These are phyloP conservation scores for Ormia ochracea DNA, from an alignment of 2,888 invertebrate genomes.

Conservation along the genomic window DNA sequence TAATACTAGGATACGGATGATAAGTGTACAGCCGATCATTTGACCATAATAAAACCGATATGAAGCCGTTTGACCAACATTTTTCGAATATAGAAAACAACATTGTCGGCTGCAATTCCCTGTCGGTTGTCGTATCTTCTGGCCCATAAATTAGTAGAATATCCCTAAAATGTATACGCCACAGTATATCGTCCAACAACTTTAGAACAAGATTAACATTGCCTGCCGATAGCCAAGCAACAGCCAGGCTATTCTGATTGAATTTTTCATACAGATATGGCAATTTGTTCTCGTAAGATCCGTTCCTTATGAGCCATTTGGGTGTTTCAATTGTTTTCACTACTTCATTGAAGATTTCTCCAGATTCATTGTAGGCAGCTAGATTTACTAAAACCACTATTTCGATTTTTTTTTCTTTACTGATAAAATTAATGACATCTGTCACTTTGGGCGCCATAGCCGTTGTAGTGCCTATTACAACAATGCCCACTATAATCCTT, in stretches of 20 bases:
- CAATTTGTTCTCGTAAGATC: neutral
- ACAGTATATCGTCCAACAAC: neutral
- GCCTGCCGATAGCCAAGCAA: conserved; percentile 11
- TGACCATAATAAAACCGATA: conserved; percentile 3
- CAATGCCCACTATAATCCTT: neutral
- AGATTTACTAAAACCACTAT: conserved; percentile 23
- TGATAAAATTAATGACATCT: neutral
- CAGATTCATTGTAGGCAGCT: neutral
- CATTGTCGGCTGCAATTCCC: neutral
- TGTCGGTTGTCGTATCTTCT: neutral
- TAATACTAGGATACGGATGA: conserved; percentile 34
- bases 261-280: neutral
- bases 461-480: neutral
- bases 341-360: neutral
- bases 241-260: neutral
- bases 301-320: neutral
- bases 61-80: conserved; percentile 31
- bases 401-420: neutral
- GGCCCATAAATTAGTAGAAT: conserved; percentile 1
- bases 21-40: neutral
- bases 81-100: conserved; percentile 3
- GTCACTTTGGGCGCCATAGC: neutral
- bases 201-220: neutral
- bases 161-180: conserved; percentile 30
- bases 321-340: neutral